Base-by-base conservation (phyloP, 2,797 vertebrate species). In the Micromesistius poutassou region DNA sequence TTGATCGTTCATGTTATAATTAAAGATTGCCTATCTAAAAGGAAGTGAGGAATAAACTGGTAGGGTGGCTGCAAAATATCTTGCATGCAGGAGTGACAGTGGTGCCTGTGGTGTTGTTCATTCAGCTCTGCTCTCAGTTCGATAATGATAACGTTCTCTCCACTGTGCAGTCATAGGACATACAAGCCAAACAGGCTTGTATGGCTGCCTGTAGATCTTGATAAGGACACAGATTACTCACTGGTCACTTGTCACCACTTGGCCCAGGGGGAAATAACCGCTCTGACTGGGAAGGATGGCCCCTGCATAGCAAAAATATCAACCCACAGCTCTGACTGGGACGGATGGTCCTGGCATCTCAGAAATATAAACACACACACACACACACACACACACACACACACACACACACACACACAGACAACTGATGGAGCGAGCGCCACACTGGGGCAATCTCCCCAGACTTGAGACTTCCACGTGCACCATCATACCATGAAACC, bases 401-500 rank as follows among this genome's bases (percentile, higher is more conserved):
- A 76, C 74, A 74, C 66, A 68, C 62, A 73, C 72, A 55, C 50
- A 74, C 62, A 46, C 62, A 73, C 75, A 55, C 36, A 76, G 35
- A 70, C 30, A 35, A 30, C 68, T 13, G 25, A 30, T 2, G 14
- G 68, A 72, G 30, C 3, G 46, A 50, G 46, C 14, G 4, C 46
- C 4, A 50, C 19, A 50, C 19, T 19, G 46, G 46, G 16, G 6
- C 46, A 50, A 50, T 50, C 46, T 6, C 19, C 46, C 46, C 16
- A 50, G 46, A 50, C 46, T 19, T 22, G 46, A 22, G 16, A 22
- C 14, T 13, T 42, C 12, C 40, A 42, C 40, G 35, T 35, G 42
- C 30, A 30, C 30, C 70, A 75, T 31, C 35, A 10, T 79, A 77
- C 79, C 71, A 35, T 78, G 46, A 13, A 73, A 83, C 74, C 75